Evolutionary conservation across 2,888 invertebrate species (phyloP), one percentile per base, ranked within the genome.

Genomic region (Drosophila anomelani): DNA sequence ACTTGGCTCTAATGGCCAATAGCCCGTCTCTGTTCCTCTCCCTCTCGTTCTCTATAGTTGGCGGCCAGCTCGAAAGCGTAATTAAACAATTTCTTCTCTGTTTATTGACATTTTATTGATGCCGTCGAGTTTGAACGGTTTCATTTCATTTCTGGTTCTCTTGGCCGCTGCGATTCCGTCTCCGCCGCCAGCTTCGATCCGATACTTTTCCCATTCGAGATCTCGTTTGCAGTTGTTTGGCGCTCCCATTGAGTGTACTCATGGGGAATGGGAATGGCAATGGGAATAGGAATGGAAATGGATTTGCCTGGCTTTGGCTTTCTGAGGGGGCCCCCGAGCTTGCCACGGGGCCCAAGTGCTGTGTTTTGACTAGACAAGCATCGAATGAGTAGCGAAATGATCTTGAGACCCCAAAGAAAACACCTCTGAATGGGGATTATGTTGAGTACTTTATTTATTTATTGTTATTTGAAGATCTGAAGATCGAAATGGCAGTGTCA

Each of bases 51-150:
- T 38, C 15, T 34, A 39, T 57, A 20, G 20, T 38, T 23, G 26
- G 58, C 53, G 53, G 13, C 85, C 75, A 77, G 80, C 82, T 83
- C 80, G 82, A 87, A 83, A 83, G 83, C 80, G 83, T 83, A 83
- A 83, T 88, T 83, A 88, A 83, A 83, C 88, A 88, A 85, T 85
- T 84, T 85, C 69, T 68, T 57, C 69, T 57, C 68, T 69, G 70
- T 69, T 88, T 84, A 85, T 84, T 84, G 84, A 88, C 83, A 85
- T 80, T 85, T 82, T 82, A 83, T 83, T 78, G 85, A 85, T 83
- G 88, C 85, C 83, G 85, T 66, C 75, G 76, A 63, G 76, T 69
- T 55, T 55, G 39, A 58, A 41, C 55, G 32, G 74, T 74, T 81
- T 70, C 66, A 64, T 66, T 66, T 66, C 66, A 47, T 69, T 69